phyloP scores from a whole-genome alignment of 2,113 vertebrate species.

The Galbula dea region DNA sequence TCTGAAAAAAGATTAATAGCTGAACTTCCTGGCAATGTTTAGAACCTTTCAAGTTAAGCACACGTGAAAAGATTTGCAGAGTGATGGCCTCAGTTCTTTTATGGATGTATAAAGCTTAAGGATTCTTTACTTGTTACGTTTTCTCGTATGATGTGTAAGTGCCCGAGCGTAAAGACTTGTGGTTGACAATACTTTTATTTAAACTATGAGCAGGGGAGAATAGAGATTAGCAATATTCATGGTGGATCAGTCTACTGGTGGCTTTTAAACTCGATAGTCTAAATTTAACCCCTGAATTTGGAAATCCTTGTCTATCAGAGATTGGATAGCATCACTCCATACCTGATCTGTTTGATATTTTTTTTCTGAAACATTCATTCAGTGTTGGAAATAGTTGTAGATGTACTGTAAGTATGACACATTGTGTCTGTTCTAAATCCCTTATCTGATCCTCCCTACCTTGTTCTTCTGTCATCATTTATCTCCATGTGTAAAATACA shows the following conservation, averaged over 20 bases:
- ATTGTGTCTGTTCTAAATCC: not conserved
- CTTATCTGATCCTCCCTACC: not conserved
- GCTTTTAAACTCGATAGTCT: not conserved
- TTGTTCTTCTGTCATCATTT: not conserved
- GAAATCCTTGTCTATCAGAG: not conserved
- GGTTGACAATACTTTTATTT: not conserved
- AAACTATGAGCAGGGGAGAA: not conserved
- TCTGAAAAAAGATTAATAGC: not conserved
- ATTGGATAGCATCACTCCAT: not conserved
- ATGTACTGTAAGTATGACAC: not conserved
- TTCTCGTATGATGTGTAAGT: not conserved
- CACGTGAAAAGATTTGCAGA: not conserved
- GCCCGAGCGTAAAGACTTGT: not conserved
- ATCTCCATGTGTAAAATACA: not conserved
- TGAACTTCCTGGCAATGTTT: not conserved
- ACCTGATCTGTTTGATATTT: not conserved
- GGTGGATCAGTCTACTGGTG: not conserved
- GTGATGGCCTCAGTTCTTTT: not conserved
- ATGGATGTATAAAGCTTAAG: not conserved
- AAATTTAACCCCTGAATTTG: not conserved
- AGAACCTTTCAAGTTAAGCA: not conserved
- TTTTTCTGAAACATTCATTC: not conserved
- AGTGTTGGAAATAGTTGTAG: not conserved
- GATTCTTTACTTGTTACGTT: not conserved
- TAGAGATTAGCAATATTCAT: not conserved